A percentile compares a stretch with the other conserved stretches of the same genome.
These are phyloP conservation scores for Rhinoderma darwinii DNA, from an alignment of 2,113 vertebrate species.

Conservation along the genomic window DNA sequence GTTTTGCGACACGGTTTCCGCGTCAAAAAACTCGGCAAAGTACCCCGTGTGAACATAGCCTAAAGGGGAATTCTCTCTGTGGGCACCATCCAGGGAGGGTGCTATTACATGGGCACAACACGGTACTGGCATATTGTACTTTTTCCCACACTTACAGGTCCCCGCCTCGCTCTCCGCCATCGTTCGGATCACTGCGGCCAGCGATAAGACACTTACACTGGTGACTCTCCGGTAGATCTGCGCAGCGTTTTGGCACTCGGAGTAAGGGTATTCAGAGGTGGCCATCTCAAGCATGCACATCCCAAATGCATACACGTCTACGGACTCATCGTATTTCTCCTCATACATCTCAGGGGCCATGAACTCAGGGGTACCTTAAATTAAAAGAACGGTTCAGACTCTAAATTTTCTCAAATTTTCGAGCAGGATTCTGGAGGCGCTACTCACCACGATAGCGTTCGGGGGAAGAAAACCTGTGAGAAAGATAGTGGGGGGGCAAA, in stretches of 20 bases:
- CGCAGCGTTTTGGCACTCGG: conserved; percentile 97
- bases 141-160: too few species aligned
- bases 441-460: conserved; percentile 77
- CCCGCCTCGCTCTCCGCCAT: neutral
- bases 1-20: too few species aligned
- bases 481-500: conserved; percentile 70
- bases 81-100: too few species aligned
- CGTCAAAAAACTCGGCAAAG: too few species aligned
- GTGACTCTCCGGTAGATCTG: conserved; percentile 99
- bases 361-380: conserved; percentile 98
- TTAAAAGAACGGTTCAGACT: conserved; percentile 91
- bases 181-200: neutral
- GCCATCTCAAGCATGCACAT: conserved; percentile 99
- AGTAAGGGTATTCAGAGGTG: conserved; percentile 98
- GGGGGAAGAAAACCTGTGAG: conserved; percentile 63
- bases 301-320: conserved; percentile 98
- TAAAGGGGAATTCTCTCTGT: too few species aligned
- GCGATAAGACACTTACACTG: conserved; percentile 95
- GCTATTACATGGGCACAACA: too few species aligned
- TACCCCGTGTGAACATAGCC: too few species aligned
- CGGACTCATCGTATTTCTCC: conserved; percentile 98
- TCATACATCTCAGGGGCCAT: conserved; percentile 99
- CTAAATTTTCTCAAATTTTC: conserved; percentile 80
- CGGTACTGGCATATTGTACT: too few species aligned
- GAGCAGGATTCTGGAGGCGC: conserved; percentile 78